Evolutionary conservation across 2,888 invertebrate genomes (phyloP).

Genomic region (Teleogryllus oceanicus): DNA sequence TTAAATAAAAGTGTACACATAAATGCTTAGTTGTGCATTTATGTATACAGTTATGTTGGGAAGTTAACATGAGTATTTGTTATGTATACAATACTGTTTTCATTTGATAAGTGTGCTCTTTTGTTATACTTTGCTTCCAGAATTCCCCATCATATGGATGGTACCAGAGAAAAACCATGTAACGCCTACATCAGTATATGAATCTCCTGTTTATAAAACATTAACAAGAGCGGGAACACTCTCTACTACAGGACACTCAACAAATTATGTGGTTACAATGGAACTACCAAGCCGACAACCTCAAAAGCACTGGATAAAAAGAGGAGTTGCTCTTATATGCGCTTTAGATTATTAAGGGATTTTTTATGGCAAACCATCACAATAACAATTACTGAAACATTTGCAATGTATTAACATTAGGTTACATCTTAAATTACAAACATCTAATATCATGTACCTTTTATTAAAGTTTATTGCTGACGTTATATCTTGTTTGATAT

Average conservation of each 20-base stretch:
- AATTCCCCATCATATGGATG: conserved; percentile 68
- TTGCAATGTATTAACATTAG: no score
- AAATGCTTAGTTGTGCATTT: no score
- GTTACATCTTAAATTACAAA: no score
- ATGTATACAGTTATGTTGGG: no score
- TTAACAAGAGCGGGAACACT: conserved; percentile 59
- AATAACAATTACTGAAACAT: no score
- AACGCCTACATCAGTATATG: conserved; percentile 50
- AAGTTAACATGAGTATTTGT: no score
- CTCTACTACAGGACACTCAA: conserved; percentile 67
- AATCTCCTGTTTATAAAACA: conserved; percentile 65
- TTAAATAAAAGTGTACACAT: no score
- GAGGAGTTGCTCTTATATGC: conserved; percentile 59
- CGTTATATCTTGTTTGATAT: background rate
- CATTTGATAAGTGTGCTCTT: no score
- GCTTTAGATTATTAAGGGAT: conserved; percentile 52
- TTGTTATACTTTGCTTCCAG: conserved; percentile 45
- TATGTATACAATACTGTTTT: no score
- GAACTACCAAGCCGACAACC: conserved; percentile 56
- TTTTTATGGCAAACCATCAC: no score
- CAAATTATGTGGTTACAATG: conserved; percentile 63
- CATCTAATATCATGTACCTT: no score
- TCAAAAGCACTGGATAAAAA: conserved; percentile 60
- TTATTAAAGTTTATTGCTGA: background rate
- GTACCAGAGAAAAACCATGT: conserved; percentile 63